phyloP scores from a whole-genome alignment of 2,888 invertebrate genomes.

The Cyaniris semiargus region DNA sequence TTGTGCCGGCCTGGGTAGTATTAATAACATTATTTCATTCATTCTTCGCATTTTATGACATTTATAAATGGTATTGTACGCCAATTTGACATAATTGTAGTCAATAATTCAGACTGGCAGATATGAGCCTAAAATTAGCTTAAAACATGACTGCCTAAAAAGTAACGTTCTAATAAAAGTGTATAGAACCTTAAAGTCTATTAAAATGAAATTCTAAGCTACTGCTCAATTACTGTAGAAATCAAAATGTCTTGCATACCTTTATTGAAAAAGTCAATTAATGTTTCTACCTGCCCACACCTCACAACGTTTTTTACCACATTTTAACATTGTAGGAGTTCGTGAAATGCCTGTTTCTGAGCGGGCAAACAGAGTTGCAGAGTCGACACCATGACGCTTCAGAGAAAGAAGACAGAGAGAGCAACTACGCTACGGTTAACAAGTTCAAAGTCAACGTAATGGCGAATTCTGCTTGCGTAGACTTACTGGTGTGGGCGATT shows the following conservation, averaged over 20 bases:
- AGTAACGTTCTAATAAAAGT: too few species aligned
- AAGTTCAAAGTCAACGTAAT: conserved; percentile 97
- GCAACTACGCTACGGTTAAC: conserved; percentile 89
- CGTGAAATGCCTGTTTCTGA: conserved; percentile 92
- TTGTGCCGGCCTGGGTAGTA: neutral
- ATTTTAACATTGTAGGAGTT: conserved; percentile 82
- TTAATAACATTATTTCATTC: too few species aligned
- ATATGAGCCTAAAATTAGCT: too few species aligned
- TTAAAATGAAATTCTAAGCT: too few species aligned
- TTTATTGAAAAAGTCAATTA: neutral
- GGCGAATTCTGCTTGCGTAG: conserved; percentile 98
- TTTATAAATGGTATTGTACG: too few species aligned
- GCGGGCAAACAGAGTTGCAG: conserved; percentile 95
- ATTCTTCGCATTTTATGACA: too few species aligned
- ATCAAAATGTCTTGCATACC: too few species aligned
- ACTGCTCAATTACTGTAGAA: too few species aligned
- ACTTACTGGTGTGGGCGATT: conserved; percentile 98
- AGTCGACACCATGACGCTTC: conserved; percentile 91
- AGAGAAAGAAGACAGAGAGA: conserved; percentile 90
- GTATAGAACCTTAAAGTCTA: too few species aligned
- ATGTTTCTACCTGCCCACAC: neutral
- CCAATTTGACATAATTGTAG: too few species aligned
- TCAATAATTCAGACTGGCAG: too few species aligned
- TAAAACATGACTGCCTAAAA: too few species aligned
- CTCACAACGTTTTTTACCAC: neutral